Evolutionary conservation across 2,888 invertebrate species (phyloP).

Genomic region (Machimus atricapillus): DNA sequence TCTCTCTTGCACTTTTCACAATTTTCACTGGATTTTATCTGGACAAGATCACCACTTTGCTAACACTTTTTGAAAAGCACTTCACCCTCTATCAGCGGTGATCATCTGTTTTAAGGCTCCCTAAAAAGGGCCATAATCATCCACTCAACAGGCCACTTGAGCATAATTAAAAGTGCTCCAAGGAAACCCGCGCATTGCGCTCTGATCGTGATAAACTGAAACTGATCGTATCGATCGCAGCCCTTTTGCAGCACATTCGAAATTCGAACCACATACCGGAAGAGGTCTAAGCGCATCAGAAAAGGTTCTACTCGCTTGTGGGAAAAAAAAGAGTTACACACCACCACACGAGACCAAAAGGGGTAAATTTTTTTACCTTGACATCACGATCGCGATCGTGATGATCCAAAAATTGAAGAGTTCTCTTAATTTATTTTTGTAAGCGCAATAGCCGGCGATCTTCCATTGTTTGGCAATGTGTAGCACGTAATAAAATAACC

Average conservation of each 20-base stretch:
- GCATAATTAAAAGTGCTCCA: slow-evolving; percentile 23
- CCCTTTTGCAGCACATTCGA: neutral
- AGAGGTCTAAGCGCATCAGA: slow-evolving; percentile 23
- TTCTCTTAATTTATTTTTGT: slow-evolving; percentile 41
- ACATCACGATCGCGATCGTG: neutral
- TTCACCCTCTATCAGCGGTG: neutral
- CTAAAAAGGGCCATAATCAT: neutral
- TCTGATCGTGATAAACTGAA: slow-evolving; percentile 44
- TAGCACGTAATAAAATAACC: slow-evolving; percentile 28
- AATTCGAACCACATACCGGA: slow-evolving; percentile 18
- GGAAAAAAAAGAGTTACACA: slow-evolving; percentile 1
- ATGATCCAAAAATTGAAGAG: slow-evolving; percentile 33
- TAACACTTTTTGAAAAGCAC: neutral
- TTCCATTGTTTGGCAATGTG: slow-evolving; percentile 16
- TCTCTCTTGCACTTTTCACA: neutral
- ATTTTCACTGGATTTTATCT: neutral
- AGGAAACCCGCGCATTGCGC: slow-evolving; percentile 13
- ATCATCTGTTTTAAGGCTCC: neutral
- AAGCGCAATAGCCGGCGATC: slow-evolving; percentile 2
- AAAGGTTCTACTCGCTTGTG: slow-evolving; percentile 9
- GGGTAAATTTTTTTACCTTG: neutral
- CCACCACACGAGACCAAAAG: neutral
- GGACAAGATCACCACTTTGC: neutral
- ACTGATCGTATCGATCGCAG: slow-evolving; percentile 42
- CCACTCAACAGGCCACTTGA: slow-evolving; percentile 11